Evolutionary conservation across 2,888 invertebrate genomes (phyloP).

Genomic region (Rugalucina vietnamica): DNA sequence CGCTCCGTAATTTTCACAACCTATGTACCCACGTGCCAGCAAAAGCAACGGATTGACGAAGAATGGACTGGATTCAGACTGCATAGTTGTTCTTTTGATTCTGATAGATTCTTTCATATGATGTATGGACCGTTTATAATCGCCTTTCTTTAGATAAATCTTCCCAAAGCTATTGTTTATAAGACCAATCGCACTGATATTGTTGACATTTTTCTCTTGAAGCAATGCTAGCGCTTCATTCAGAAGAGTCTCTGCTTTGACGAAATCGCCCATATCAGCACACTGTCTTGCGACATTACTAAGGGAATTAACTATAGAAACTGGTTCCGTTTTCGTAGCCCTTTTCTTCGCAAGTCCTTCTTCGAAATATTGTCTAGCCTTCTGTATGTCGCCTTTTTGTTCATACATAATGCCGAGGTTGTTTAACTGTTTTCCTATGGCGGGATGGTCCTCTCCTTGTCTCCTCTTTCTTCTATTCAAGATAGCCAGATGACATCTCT

Average conservation of each 20-base stretch:
- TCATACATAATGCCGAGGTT: conserved; percentile 71
- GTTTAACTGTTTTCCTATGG: conserved; percentile 62
- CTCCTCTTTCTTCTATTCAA: conserved; percentile 37
- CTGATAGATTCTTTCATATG: background rate
- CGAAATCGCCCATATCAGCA: conserved; percentile 23
- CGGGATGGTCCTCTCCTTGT: conserved; percentile 49
- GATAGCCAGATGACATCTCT: conserved; percentile 58
- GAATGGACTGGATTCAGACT: background rate
- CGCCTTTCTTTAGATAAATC: background rate
- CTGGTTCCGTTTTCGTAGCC: conserved; percentile 51
- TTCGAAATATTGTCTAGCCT: conserved; percentile 61
- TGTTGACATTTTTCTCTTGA: conserved; percentile 14
- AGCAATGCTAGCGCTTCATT: conserved; percentile 49
- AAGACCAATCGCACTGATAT: background rate
- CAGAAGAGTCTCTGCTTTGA: conserved; percentile 46
- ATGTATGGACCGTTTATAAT: background rate
- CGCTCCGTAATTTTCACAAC: background rate
- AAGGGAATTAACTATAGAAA: conserved; percentile 59
- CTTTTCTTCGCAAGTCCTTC: conserved; percentile 61
- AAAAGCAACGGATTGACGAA: background rate
- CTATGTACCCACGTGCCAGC: background rate
- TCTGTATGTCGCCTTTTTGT: conserved; percentile 59
- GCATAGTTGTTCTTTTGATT: background rate
- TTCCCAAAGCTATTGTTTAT: background rate
- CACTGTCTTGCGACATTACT: conserved; percentile 61